A percentile compares a stretch with the other conserved stretches of the same genome.
phyloP scores from a whole-genome alignment of 2,888 invertebrate species.

The Unio delphinus region DNA sequence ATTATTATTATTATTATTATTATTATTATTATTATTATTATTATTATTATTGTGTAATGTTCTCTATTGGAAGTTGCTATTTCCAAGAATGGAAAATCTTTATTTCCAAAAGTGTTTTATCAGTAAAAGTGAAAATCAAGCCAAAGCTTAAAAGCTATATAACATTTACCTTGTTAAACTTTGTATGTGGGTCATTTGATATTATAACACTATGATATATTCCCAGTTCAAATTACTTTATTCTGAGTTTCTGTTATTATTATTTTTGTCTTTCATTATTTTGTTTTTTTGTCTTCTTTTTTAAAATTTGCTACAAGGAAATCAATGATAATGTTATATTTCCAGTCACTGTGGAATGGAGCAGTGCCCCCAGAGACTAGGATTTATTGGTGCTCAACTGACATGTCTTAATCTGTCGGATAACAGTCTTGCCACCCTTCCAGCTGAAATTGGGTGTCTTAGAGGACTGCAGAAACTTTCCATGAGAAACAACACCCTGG shows the following conservation, averaged over 20 bases:
- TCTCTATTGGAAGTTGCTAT: too few relatives aligned
- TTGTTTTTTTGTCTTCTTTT: not conserved
- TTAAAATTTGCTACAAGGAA: not conserved
- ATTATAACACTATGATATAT: too few relatives aligned
- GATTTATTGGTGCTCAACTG: slow-evolving; percentile 52
- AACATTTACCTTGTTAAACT: too few relatives aligned
- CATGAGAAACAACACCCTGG: slow-evolving; percentile 38
- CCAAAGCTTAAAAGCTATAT: too few relatives aligned
- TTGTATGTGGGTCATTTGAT: too few relatives aligned
- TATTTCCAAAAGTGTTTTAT: too few relatives aligned
- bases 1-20: too few relatives aligned
- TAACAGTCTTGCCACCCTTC: slow-evolving; percentile 40
- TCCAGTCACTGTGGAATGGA: slow-evolving; percentile 38
- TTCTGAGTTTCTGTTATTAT: not conserved
- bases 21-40: too few relatives aligned
- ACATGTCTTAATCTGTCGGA: slow-evolving; percentile 46
- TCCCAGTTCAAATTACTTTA: not conserved
- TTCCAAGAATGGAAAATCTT: too few relatives aligned
- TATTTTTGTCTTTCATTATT: not conserved
- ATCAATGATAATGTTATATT: slow-evolving; percentile 5
- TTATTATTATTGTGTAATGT: too few relatives aligned
- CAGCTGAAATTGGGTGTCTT: slow-evolving; percentile 51
- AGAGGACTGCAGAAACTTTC: slow-evolving; percentile 44
- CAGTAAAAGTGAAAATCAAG: too few relatives aligned
- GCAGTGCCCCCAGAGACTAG: slow-evolving; percentile 45